Conservation (phyloP, 2,797 vertebrate genomes). For the Coregonus ussuriensis region DNA sequence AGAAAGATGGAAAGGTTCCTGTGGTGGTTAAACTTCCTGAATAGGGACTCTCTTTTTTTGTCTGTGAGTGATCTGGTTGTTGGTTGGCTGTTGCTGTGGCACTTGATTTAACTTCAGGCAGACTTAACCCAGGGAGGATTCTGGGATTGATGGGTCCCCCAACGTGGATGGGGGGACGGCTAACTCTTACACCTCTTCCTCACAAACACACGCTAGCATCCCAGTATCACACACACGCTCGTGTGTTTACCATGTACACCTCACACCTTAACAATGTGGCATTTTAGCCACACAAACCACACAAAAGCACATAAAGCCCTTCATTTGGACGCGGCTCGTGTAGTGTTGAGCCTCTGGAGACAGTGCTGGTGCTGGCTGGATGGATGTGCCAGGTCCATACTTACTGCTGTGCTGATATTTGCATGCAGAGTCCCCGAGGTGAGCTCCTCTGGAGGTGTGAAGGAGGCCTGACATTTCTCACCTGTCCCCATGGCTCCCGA, state of each 20-base stretch:
- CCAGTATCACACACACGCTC: background rate
- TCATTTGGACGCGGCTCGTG: background rate
- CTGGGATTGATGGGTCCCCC: conserved; percentile 27
- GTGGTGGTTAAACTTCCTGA: conserved; percentile 3
- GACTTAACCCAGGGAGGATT: conserved; percentile 24
- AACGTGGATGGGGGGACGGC: conserved; percentile 8
- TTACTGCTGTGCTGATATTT: conserved; percentile 69
- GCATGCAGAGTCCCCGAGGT: conserved; percentile 52
- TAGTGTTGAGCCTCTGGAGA: conserved; percentile 1
- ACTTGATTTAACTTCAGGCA: conserved; percentile 33
- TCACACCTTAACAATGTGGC: background rate
- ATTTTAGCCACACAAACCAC: background rate
- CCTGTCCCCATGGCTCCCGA: conserved; percentile 59
- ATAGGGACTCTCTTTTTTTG: background rate
- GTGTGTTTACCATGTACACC: background rate
- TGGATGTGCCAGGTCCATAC: conserved; percentile 43
- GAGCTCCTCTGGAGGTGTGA: conserved; percentile 59
- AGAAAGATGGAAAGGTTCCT: conserved; percentile 9
- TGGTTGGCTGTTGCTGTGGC: conserved; percentile 14
- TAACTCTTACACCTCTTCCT: background rate
- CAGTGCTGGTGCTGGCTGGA: conserved; percentile 38
- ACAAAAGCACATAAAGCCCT: background rate
- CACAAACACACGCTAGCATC: background rate
- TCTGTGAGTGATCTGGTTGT: conserved; percentile 26
- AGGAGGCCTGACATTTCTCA: conserved; percentile 71